phyloP scores from a whole-genome alignment of 2,113 vertebrate genomes.

The Pelmatolapia mariae region DNA sequence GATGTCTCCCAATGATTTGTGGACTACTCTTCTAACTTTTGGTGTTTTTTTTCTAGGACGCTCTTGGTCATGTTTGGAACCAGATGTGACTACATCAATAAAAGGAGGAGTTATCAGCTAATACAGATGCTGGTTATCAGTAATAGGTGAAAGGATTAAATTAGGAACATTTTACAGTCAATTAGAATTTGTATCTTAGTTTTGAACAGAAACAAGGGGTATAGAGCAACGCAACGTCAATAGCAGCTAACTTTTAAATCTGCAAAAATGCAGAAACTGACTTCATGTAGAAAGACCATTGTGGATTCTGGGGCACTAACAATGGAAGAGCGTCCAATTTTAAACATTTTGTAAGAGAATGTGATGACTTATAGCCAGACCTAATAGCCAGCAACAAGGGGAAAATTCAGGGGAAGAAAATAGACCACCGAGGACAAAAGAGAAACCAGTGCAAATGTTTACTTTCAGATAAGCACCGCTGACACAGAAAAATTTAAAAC shows the following conservation, averaged over 20 bases:
- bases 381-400: not conserved
- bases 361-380: not conserved
- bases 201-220: not conserved
- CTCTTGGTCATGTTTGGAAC: not conserved
- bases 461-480: not conserved
- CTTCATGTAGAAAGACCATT: not conserved
- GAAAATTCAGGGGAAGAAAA: rapidly evolving
- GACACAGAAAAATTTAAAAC: not conserved
- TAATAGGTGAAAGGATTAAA: not conserved
- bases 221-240: not conserved
- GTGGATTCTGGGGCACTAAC: not conserved
- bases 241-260: not conserved
- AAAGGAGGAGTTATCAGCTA: not conserved
- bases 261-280: not conserved
- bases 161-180: not conserved
- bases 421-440: not conserved
- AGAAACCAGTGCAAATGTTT: not conserved
- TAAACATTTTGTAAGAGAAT: not conserved
- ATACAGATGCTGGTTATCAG: not conserved
- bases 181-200: not conserved
- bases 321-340: not conserved
- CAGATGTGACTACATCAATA: not conserved
- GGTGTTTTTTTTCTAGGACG: not conserved
- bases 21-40: not conserved
- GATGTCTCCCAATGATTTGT: not conserved